Percentiles rank a stretch among this genome's conserved stretches.
phyloP scores from a whole-genome alignment of 37 sponge, comb jelly and placozoan species.

The Theonella swinhoei region DNA sequence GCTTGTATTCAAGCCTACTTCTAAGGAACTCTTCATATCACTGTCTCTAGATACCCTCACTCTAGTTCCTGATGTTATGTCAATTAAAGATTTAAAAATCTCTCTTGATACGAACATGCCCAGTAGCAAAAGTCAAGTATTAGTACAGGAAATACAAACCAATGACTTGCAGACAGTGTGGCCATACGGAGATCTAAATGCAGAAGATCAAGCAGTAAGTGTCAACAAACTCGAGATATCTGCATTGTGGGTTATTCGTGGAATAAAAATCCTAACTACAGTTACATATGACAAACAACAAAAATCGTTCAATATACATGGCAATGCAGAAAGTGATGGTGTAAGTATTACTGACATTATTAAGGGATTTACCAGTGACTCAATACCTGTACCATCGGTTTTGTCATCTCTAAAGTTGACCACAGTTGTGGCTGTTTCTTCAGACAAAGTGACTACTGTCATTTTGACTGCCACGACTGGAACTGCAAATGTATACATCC shows the following conservation, averaged over 20 bases:
- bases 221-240: background rate
- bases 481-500: background rate
- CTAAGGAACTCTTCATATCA: background rate
- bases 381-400: background rate
- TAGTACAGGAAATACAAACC: too few species aligned
- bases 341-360: background rate
- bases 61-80: background rate
- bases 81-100: background rate
- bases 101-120: background rate
- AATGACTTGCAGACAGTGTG: background rate
- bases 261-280: background rate
- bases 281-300: background rate
- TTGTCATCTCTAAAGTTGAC: background rate
- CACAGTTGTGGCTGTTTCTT: background rate
- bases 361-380: background rate
- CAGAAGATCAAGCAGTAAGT: background rate
- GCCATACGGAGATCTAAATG: too few species aligned
- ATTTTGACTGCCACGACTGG: background rate
- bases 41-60: background rate
- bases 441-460: background rate
- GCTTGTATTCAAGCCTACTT: background rate
- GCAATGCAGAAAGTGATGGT: background rate
- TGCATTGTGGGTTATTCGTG: background rate
- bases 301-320: background rate
- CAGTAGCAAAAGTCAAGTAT: background rate